Conservation (phyloP, 2,113 vertebrate species). For the Phaetusa simplex region DNA sequence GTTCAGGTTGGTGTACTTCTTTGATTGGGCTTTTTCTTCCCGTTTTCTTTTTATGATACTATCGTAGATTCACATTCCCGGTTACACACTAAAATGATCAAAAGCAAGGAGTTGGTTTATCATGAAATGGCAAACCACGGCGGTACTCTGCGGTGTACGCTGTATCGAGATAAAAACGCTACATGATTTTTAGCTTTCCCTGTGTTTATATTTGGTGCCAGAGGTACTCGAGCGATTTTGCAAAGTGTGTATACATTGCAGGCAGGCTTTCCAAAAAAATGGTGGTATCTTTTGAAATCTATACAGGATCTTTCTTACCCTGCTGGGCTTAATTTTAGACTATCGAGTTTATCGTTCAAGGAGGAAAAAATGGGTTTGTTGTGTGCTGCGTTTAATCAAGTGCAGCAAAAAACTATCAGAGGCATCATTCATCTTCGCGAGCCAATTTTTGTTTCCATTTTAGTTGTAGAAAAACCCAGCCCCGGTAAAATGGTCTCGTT, state of each 20-base stretch:
- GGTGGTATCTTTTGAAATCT: background rate
- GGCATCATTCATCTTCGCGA: background rate
- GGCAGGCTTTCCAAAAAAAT: background rate
- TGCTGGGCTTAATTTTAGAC: constrained; percentile 41
- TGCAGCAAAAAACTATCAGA: constrained; percentile 10
- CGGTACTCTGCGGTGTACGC: background rate
- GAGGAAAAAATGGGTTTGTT: background rate
- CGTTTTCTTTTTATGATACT: background rate
- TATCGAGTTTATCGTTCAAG: constrained; percentile 2
- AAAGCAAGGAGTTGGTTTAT: constrained; percentile 18
- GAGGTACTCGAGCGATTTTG: constrained; percentile 40
- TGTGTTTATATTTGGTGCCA: constrained; percentile 48
- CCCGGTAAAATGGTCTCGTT: background rate
- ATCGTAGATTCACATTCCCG: background rate
- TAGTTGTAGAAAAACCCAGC: background rate
- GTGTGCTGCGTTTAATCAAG: constrained; percentile 48
- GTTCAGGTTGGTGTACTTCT: background rate
- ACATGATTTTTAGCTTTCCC: constrained; percentile 7
- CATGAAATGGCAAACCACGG: background rate
- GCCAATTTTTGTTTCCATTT: constrained; percentile 36
- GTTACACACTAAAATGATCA: constrained; percentile 21
- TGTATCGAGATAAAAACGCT: constrained; percentile 19
- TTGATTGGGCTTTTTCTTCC: background rate
- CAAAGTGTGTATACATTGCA: background rate
- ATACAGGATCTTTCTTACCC: background rate